Percentiles rank a stretch among this genome's conserved stretches.
These are phyloP conservation scores for Xyliphius kryptos DNA, from an alignment of 2,113 vertebrate species.

Conservation along the genomic window DNA sequence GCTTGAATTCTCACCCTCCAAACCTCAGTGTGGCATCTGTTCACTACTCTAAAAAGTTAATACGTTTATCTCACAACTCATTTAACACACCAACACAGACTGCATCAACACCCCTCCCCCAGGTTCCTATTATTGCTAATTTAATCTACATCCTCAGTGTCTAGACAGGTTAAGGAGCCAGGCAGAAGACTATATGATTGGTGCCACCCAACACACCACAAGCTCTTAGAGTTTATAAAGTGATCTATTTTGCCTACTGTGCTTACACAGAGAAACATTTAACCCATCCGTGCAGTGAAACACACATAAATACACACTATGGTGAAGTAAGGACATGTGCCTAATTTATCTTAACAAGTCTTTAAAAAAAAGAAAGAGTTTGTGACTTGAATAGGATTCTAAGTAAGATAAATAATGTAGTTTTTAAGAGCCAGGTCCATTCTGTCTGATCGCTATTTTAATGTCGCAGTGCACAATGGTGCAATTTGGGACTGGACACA, in stretches of 20 bases:
- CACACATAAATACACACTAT: too few relatives aligned
- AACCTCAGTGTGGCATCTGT: neutral
- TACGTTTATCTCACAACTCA: neutral
- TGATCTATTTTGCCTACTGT: neutral
- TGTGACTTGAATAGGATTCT: too few relatives aligned
- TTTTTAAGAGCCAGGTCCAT: too few relatives aligned
- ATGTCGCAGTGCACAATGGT: too few relatives aligned
- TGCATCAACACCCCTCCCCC: neutral
- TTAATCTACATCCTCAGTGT: slow-evolving; percentile 55
- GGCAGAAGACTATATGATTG: slow-evolving; percentile 6
- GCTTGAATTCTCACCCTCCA: slow-evolving; percentile 36
- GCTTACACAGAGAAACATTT: too few relatives aligned
- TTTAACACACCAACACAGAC: neutral
- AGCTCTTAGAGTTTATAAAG: slow-evolving; percentile 53
- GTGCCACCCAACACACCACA: slow-evolving; percentile 38
- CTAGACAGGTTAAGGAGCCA: slow-evolving; percentile 56
- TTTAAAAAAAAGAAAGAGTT: too few relatives aligned
- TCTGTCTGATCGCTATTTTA: too few relatives aligned
- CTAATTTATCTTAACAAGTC: too few relatives aligned
- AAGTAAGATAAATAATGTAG: too few relatives aligned
- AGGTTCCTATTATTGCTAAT: slow-evolving; percentile 31
- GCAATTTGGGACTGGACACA: too few relatives aligned
- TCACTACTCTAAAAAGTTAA: neutral
- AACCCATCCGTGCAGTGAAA: too few relatives aligned
- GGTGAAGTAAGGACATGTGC: too few relatives aligned